Evolutionary conservation across 2,797 vertebrate genomes (phyloP).

Genomic region (Fistularia tabacaria): DNA sequence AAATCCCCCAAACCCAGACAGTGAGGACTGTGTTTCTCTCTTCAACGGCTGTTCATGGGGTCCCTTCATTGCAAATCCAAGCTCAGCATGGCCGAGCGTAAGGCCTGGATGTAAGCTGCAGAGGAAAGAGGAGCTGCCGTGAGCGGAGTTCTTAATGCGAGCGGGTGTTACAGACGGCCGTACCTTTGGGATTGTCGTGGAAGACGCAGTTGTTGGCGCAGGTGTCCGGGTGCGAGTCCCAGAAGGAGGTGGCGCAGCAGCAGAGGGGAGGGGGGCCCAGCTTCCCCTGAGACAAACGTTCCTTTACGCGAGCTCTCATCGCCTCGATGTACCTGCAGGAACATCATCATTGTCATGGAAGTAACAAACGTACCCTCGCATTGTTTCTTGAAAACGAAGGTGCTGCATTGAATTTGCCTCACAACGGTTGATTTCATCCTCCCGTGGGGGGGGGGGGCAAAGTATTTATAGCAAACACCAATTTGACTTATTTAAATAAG

Average conservation of each 20-base stretch:
- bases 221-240: constrained; percentile 90
- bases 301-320: constrained; percentile 62
- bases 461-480: too few relatives aligned
- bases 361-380: too few relatives aligned
- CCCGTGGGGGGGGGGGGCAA: too few relatives aligned
- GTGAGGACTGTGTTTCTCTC: too few relatives aligned
- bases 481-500: too few relatives aligned
- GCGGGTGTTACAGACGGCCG: neutral
- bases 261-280: constrained; percentile 83
- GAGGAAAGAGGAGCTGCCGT: constrained; percentile 18
- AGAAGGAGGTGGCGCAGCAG: constrained; percentile 86
- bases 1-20: too few relatives aligned
- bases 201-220: constrained; percentile 95
- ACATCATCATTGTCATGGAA: neutral
- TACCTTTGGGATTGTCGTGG: constrained; percentile 91
- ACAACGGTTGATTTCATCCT: too few relatives aligned
- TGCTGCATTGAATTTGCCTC: too few relatives aligned
- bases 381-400: too few relatives aligned
- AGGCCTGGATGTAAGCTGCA: constrained; percentile 79
- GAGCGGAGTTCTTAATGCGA: neutral
- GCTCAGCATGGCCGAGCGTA: constrained; percentile 79
- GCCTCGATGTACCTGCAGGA: constrained; percentile 51
- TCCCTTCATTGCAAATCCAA: constrained; percentile 57
- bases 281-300: constrained; percentile 74
- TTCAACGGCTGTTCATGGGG: constrained; percentile 1